Conservation (phyloP, 2,888 invertebrate genomes). For the Yponomeuta malinellus region DNA sequence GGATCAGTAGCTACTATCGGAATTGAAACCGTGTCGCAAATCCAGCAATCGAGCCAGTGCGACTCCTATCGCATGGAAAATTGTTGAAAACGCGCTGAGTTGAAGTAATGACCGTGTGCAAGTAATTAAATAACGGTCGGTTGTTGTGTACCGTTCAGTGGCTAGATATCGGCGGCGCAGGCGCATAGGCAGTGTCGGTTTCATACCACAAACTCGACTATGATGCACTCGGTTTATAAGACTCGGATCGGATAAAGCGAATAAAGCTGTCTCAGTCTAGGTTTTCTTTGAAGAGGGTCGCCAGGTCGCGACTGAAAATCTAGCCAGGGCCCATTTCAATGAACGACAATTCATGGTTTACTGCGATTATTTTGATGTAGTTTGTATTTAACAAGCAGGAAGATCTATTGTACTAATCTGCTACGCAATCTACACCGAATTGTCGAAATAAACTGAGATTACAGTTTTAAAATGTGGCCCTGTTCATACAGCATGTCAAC, state of each 20-base stretch:
- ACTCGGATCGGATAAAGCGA: neutral
- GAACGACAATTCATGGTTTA: too few relatives aligned
- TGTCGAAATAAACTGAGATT: too few relatives aligned
- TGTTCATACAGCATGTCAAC: too few relatives aligned
- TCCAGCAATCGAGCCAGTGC: neutral
- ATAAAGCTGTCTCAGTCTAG: neutral
- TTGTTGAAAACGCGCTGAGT: neutral
- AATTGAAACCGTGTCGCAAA: too few relatives aligned
- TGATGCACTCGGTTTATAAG: neutral
- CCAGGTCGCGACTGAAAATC: too few relatives aligned
- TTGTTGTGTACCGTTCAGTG: constrained; percentile 50
- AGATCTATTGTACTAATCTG: too few relatives aligned
- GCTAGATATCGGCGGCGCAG: constrained; percentile 3
- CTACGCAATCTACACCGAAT: too few relatives aligned
- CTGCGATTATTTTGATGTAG: too few relatives aligned
- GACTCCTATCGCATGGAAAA: neutral
- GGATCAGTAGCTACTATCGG: too few relatives aligned
- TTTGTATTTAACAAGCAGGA: too few relatives aligned
- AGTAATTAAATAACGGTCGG: constrained; percentile 63
- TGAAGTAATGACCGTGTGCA: constrained; percentile 17
- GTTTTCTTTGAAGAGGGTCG: neutral
- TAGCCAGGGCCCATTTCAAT: too few relatives aligned
- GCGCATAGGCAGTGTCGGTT: constrained; percentile 5
- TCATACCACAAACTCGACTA: neutral
- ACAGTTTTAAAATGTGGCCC: too few relatives aligned